Evolutionary conservation across 2,113 vertebrate genomes (phyloP).

Genomic region (Eleginops maclovinus): DNA sequence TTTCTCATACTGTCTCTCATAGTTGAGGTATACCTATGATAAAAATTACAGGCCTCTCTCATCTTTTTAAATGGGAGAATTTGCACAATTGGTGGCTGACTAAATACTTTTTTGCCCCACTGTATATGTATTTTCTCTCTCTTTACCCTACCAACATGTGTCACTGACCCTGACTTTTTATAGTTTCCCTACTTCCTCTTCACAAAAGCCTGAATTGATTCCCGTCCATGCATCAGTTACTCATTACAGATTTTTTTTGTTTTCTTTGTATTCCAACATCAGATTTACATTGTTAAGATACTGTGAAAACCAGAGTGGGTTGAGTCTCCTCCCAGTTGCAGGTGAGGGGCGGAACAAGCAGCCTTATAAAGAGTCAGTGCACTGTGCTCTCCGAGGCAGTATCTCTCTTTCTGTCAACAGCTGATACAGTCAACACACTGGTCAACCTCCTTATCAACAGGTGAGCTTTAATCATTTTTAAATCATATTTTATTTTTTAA

Average conservation of each 20-base stretch:
- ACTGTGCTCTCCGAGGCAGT: accelerated
- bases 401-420: neutral
- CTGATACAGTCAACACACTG: neutral
- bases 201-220: neutral
- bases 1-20: too few species aligned
- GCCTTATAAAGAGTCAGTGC: neutral
- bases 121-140: too few species aligned
- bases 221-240: neutral
- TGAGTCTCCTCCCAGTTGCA: slow-evolving; percentile 24
- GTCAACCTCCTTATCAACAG: neutral
- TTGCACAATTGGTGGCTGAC: too few species aligned
- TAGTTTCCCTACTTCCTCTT: neutral
- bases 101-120: too few species aligned
- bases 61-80: too few species aligned
- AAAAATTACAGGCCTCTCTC: too few species aligned
- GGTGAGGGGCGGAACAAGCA: slow-evolving; percentile 34
- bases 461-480: slow-evolving; percentile 2
- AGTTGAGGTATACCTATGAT: too few species aligned
- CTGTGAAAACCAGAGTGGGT: neutral
- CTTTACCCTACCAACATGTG: neutral
- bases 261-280: neutral
- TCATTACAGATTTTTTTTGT: too few species aligned
- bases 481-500: neutral
- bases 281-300: neutral
- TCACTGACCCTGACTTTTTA: neutral